Evolutionary conservation across 2,113 vertebrate species (phyloP), one percentile per base, ranked within the genome.

Genomic region (Hystrix cristata): DNA sequence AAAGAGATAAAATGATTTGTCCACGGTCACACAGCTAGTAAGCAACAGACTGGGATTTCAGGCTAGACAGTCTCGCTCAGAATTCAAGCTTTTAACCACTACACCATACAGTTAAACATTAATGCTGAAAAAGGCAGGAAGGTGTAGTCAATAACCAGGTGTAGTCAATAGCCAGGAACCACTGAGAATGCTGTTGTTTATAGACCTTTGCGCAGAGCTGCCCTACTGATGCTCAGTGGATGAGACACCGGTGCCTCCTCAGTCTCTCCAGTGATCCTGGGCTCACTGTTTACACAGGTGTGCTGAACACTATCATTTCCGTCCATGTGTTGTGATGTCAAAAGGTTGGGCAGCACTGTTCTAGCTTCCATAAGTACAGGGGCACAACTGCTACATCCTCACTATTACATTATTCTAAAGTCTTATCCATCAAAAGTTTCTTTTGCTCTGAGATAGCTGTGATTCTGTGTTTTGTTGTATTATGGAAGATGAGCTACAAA

Each of bases 391-490:
- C 18, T 21, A 80, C 13, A 76, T 57, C 53, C 34, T 64, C 27
- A 48, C 67, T 53, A 53, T 15, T 48, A 25, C 16, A 60, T 74
- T 83, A 69, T 43, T 74, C 46, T 38, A 80, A 96, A 81, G 67
- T 27, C 38, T 84, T 67, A 95, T 34, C 92, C 60, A 69, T 57
- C 67, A 78, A 59, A 96, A 81, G 18, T 80, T 78, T 92, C 46
- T 60, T 95, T 87, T 87, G 29, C 27, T 90, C 88, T 76, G 25
- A 65, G 59, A n/a, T 31, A 91, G 23, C 21, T 64, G n/a, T 78
- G 64, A 65, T 93, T 95, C 87, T 95, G 62, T 65, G 27, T 81
- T 95, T 60, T 86, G 69, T 38, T 53, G 78, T 87, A 34, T 80
- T 81, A 79, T 16, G 11, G 60, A 85, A 38, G 14, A 90, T 62